phyloP scores from a whole-genome alignment of 2,113 vertebrate genomes.

The Chlorodrepanis virens region DNA sequence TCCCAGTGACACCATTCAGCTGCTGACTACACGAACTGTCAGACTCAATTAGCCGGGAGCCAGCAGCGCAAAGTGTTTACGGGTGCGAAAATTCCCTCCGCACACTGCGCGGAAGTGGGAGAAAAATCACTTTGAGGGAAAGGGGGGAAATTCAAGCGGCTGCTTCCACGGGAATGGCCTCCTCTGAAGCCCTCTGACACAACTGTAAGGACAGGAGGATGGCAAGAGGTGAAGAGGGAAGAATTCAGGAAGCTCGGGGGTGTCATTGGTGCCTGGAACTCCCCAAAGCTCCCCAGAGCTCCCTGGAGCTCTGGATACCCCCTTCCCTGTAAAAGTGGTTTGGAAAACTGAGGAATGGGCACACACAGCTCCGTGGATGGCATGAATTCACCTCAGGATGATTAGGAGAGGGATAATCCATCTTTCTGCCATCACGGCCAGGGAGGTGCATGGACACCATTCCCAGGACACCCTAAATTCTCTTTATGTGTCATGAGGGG shows the following conservation, averaged over 20 bases:
- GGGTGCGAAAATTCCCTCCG: constrained; percentile 71
- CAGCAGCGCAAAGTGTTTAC: constrained; percentile 73
- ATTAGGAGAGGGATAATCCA: background rate
- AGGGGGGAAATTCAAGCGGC: constrained; percentile 19
- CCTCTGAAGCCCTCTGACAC: fast-evolving
- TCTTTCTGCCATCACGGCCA: background rate
- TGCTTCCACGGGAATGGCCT: background rate
- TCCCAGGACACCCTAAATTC: background rate
- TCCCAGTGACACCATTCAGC: constrained; percentile 76
- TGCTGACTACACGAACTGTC: constrained; percentile 78
- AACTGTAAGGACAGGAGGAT: background rate
- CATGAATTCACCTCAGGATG: background rate
- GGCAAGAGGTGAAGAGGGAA: background rate
- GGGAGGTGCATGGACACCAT: fast-evolving
- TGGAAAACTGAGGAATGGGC: background rate
- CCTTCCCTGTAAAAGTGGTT: background rate
- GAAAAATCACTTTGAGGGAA: constrained; percentile 27
- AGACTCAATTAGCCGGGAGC: constrained; percentile 75
- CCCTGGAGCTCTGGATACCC: background rate
- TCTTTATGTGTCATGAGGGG: fast-evolving
- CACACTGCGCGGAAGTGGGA: constrained; percentile 52
- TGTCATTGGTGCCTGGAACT: background rate
- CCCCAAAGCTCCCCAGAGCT: background rate
- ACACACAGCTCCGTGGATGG: background rate
- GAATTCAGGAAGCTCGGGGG: fast-evolving